Percentiles rank a stretch among this genome's conserved stretches.
phyloP scores from a whole-genome alignment of 2,113 vertebrate species.

The Hemiprocne comata region DNA sequence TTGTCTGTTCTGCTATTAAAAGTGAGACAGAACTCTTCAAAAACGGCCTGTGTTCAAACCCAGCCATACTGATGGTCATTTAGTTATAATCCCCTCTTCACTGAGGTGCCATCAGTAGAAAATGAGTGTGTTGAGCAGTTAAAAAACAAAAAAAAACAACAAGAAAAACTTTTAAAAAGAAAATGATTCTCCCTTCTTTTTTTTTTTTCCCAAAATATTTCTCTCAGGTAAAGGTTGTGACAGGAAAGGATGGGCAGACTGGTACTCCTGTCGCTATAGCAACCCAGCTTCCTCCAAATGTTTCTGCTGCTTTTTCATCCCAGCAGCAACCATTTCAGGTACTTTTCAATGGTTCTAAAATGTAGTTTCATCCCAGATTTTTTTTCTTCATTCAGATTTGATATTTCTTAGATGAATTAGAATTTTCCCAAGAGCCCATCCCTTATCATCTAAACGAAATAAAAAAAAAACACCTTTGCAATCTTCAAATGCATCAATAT shows the following conservation, averaged over 20 bases:
- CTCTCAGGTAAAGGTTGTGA: constrained; percentile 94
- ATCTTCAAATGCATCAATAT: constrained; percentile 52
- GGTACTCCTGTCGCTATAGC: constrained; percentile 96
- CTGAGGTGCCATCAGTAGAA: constrained; percentile 45
- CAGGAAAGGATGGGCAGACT: constrained; percentile 95
- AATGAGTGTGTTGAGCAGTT: constrained; percentile 21
- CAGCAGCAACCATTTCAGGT: constrained; percentile 93
- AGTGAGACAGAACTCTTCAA: constrained; percentile 25
- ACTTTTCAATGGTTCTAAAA: constrained; percentile 81
- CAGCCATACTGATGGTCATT: not conserved
- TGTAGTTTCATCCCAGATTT: constrained; percentile 79
- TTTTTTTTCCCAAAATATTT: constrained; percentile 72
- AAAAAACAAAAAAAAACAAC: not conserved
- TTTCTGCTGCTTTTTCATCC: constrained; percentile 93
- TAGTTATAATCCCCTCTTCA: constrained; percentile 63
- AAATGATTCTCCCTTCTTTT: constrained; percentile 74
- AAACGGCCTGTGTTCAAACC: not conserved
- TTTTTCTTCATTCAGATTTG: constrained; percentile 72
- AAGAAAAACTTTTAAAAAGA: constrained; percentile 56
- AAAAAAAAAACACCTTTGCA: not conserved
- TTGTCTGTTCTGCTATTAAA: constrained; percentile 8
- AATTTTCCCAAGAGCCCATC: constrained; percentile 65
- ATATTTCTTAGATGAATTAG: constrained; percentile 67
- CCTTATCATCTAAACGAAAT: constrained; percentile 62
- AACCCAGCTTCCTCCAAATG: constrained; percentile 95